Conservation (phyloP, 2,113 vertebrate genomes). For the Saguinus midas region DNA sequence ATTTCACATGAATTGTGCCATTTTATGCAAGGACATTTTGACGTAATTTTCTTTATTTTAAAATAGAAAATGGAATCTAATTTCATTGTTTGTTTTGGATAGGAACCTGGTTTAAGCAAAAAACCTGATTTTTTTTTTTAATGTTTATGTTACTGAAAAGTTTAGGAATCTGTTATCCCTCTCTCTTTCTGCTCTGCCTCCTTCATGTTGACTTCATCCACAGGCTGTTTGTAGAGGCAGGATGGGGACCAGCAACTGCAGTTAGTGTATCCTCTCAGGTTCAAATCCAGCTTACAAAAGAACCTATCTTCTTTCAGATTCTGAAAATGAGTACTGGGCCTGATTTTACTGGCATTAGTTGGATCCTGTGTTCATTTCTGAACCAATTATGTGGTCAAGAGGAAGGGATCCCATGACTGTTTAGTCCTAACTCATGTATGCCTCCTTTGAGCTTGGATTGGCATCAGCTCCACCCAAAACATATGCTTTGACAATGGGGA, state of each 20-base stretch:
- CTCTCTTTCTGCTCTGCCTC: background rate
- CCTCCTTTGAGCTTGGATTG: background rate
- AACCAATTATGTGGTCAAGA: background rate
- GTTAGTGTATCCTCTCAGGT: background rate
- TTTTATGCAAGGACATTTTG: background rate
- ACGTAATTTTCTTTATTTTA: constrained; percentile 7
- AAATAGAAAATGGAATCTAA: background rate
- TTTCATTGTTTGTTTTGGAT: background rate
- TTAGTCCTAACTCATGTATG: background rate
- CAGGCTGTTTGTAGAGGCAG: background rate
- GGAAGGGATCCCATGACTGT: background rate
- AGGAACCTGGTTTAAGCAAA: background rate
- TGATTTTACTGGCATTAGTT: background rate
- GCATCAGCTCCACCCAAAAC: background rate
- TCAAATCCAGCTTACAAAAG: background rate
- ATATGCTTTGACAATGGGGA: background rate
- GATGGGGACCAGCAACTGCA: background rate
- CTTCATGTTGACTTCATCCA: background rate
- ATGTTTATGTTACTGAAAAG: background rate
- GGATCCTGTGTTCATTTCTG: background rate
- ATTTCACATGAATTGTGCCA: background rate
- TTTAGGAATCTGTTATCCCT: background rate
- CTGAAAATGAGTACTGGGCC: background rate
- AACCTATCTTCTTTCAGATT: background rate
- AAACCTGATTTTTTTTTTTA: background rate